A percentile compares a stretch with the other conserved stretches of the same genome.
Evolutionary conservation across 92 coral and sea anemone species (phyloP).

Genomic region (Epizoanthus scotinus): DNA sequence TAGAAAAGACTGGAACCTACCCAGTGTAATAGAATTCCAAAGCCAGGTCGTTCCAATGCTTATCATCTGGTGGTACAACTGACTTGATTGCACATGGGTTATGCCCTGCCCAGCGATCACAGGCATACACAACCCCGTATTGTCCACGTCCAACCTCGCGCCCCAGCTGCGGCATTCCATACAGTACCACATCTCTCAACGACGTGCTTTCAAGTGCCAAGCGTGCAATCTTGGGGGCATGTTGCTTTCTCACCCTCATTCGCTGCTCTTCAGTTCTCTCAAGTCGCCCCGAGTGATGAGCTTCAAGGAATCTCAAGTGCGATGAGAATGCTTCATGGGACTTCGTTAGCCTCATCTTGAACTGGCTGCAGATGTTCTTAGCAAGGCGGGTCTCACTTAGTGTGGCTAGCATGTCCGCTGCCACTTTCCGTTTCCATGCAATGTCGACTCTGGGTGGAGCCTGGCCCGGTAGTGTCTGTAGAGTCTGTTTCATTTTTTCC

Average conservation of each 20-base stretch:
- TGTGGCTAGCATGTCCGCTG: constrained; percentile 90
- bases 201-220: constrained; percentile 95
- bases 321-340: constrained; percentile 94
- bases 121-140: constrained; percentile 96
- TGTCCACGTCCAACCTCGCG: constrained; percentile 99
- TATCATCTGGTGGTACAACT: constrained; percentile 99
- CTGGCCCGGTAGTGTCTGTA: constrained; percentile 91
- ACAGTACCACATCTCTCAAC: constrained; percentile 89
- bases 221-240: constrained; percentile 98
- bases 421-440: constrained; percentile 89
- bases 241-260: constrained; percentile 84
- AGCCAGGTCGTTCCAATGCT: constrained; percentile 99
- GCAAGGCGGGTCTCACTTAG: constrained; percentile 96
- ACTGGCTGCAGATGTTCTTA: constrained; percentile 90
- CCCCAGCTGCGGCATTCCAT: constrained; percentile 97
- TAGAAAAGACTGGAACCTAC: constrained; percentile 34
- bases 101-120: constrained; percentile 98
- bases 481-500: constrained; percentile 97
- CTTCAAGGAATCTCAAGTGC: constrained; percentile 77
- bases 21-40: constrained; percentile 95
- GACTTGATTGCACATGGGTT: constrained; percentile 98
- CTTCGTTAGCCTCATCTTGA: constrained; percentile 81
- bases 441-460: constrained; percentile 90
- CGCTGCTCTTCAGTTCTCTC: constrained; percentile 93
- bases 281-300: constrained; percentile 88